Evolutionary conservation across 2,113 vertebrate species (phyloP).

Genomic region (Plectropomus leopardus): DNA sequence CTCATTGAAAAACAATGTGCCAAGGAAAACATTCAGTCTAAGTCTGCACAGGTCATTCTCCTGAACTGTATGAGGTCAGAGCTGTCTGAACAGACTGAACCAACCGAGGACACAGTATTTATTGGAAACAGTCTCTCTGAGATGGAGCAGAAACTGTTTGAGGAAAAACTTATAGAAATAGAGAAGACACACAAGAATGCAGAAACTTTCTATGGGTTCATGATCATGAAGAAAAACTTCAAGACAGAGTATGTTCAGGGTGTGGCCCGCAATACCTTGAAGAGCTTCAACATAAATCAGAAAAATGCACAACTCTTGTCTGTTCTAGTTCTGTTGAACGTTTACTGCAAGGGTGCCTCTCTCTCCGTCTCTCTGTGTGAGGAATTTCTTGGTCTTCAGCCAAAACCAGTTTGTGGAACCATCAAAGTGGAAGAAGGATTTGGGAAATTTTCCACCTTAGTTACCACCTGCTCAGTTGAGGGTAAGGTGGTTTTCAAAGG

Average conservation of each 20-base stretch:
- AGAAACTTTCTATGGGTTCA: constrained; percentile 90
- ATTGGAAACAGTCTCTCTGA: constrained; percentile 81
- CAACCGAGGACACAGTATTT: constrained; percentile 58
- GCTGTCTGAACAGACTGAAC: constrained; percentile 46
- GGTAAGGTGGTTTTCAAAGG: constrained; percentile 76
- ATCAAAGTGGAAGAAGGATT: constrained; percentile 84
- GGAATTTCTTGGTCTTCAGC: constrained; percentile 82
- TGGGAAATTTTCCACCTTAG: constrained; percentile 84
- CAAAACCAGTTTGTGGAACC: constrained; percentile 64
- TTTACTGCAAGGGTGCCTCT: constrained; percentile 82
- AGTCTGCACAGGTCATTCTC: constrained; percentile 84
- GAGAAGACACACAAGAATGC: constrained; percentile 81
- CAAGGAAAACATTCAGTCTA: constrained; percentile 72
- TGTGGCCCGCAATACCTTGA: constrained; percentile 86
- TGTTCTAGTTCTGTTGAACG: constrained; percentile 84
- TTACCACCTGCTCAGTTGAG: constrained; percentile 75
- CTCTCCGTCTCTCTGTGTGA: constrained; percentile 88
- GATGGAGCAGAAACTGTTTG: constrained; percentile 85
- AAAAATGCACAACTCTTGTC: constrained; percentile 86
- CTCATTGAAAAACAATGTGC: constrained; percentile 79
- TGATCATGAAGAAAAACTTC: constrained; percentile 91
- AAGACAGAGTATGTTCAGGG: constrained; percentile 84
- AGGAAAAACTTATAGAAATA: constrained; percentile 86
- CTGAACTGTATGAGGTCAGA: constrained; percentile 90
- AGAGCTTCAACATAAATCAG: constrained; percentile 75